A percentile compares a stretch with the other conserved stretches of the same genome.
These are phyloP conservation scores for Blera fallax DNA, from an alignment of 2,888 invertebrate species.

Conservation along the genomic window DNA sequence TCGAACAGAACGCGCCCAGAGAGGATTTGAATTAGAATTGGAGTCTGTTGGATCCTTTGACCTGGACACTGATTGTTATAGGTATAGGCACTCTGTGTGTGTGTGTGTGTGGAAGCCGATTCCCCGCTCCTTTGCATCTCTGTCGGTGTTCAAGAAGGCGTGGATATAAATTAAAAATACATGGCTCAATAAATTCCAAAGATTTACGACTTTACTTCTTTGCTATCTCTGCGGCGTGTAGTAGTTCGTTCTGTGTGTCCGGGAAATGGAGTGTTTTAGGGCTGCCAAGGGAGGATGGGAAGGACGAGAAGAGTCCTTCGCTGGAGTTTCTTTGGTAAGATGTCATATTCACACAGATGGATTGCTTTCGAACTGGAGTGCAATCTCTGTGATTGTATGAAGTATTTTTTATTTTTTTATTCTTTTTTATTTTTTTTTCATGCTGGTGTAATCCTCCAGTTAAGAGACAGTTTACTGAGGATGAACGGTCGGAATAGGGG, in stretches of 20 bases:
- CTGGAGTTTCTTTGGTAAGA: conserved; percentile 59
- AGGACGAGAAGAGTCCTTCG: conserved; percentile 10
- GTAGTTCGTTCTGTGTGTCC: conserved; percentile 13
- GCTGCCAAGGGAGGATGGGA: not conserved
- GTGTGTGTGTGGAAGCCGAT: conserved; percentile 20
- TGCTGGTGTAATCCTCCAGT: conserved; percentile 46
- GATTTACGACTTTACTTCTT: conserved; percentile 74
- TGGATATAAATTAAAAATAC: conserved; percentile 75
- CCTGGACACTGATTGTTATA: conserved; percentile 69
- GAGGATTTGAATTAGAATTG: conserved; percentile 63
- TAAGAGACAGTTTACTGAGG: conserved; percentile 59
- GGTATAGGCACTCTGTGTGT: conserved; percentile 18
- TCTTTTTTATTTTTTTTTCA: not conserved
- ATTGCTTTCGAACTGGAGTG: conserved; percentile 63
- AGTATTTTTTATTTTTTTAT: conserved; percentile 1
- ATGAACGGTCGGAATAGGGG: conserved; percentile 39
- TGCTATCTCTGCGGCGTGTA: conserved; percentile 36
- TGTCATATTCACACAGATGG: conserved; percentile 69
- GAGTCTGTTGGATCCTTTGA: conserved; percentile 66
- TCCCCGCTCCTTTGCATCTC: conserved; percentile 44
- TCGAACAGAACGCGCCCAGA: conserved; percentile 46
- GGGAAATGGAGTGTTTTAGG: conserved; percentile 46
- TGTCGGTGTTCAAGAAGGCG: conserved; percentile 57
- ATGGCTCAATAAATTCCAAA: conserved; percentile 75
- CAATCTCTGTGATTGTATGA: conserved; percentile 58